phyloP scores from a whole-genome alignment of 2,113 vertebrate species.

The Phoenicopterus ruber region DNA sequence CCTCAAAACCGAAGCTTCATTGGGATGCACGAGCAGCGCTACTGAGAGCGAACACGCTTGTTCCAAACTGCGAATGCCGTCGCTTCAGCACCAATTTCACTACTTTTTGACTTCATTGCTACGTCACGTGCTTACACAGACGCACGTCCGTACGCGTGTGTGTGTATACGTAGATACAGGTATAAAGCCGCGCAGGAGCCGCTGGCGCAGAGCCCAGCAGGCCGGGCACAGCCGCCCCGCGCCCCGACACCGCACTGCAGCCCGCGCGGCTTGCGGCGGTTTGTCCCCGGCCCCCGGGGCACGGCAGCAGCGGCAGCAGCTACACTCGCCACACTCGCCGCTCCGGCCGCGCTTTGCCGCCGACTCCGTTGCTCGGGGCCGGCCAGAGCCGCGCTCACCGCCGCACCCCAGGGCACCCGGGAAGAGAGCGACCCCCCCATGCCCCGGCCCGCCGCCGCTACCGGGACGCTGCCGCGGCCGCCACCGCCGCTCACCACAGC shows the following conservation, averaged over 20 bases:
- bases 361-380: neutral
- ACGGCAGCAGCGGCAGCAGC: neutral
- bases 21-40: neutral
- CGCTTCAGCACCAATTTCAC: accelerated
- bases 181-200: no score
- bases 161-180: accelerated
- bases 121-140: neutral
- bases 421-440: accelerated
- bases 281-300: no score
- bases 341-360: neutral
- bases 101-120: no score
- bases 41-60: accelerated
- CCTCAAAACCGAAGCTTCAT: no score
- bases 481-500: accelerated
- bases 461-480: accelerated
- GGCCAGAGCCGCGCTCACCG: neutral
- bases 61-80: accelerated
- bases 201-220: neutral
- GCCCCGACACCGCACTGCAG: neutral
- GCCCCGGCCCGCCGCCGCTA: accelerated
- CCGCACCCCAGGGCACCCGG: accelerated
- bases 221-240: neutral
- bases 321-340: no score
- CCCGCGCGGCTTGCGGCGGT: no score
- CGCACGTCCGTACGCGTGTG: accelerated